phyloP scores from a whole-genome alignment of 35 echinoderm and acorn worm genomes.

The Acanthaster planci region DNA sequence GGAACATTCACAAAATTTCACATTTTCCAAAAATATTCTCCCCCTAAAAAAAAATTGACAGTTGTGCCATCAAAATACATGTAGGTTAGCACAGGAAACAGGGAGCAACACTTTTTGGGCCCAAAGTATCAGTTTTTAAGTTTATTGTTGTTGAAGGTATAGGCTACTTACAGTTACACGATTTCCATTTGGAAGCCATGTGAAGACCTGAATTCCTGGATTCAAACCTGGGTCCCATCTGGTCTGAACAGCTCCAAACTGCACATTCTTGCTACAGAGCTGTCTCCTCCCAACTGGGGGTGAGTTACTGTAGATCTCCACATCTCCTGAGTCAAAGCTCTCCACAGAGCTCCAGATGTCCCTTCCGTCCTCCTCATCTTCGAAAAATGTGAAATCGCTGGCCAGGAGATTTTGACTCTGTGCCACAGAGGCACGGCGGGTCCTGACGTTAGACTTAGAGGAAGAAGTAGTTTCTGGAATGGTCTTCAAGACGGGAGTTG shows the following conservation, averaged over 20 bases:
- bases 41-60: too few relatives aligned
- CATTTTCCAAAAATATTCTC: too few relatives aligned
- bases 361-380: not conserved
- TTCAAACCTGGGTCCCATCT: not conserved
- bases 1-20: too few relatives aligned
- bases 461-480: not conserved
- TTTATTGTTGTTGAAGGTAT: too few relatives aligned
- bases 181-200: constrained; percentile 14
- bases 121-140: too few relatives aligned
- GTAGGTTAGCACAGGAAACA: too few relatives aligned
- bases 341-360: constrained; percentile 14
- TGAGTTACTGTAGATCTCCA: constrained; percentile 16
- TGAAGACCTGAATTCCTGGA: constrained; percentile 1
- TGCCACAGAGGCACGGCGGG: not conserved
- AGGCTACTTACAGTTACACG: not conserved
- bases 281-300: not conserved
- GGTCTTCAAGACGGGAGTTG: not conserved
- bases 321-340: constrained; percentile 13
- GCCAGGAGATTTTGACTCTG: not conserved
- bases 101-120: too few relatives aligned
- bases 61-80: too few relatives aligned
- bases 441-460: too few relatives aligned
- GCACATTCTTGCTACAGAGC: not conserved
- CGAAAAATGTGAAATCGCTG: constrained; percentile 21
- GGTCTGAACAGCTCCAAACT: not conserved